Base-by-base conservation (phyloP, 1,140 invertebrate genomes). In the Plutomurus gul region DNA sequence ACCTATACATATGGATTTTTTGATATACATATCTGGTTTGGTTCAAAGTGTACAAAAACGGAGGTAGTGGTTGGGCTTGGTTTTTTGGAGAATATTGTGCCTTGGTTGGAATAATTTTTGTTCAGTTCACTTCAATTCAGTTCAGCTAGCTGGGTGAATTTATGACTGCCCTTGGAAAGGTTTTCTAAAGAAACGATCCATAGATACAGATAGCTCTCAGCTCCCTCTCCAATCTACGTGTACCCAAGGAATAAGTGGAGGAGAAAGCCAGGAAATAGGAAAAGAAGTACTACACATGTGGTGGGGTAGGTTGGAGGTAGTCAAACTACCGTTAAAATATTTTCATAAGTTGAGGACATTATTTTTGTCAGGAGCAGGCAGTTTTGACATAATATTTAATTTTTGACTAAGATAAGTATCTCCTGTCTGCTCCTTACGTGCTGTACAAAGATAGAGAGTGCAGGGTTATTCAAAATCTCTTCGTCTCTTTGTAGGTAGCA, bases 351-450 rank as follows among this genome's bases (percentile, higher is more conserved):
- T 65, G 56, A 65, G 56, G 56, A 65, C 56, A 65, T 65, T 65
- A 65, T 65, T 65, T 65, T 65, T 65, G 56, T 65, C 27, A 65
- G 56, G 56, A 65, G 27, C 56, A 65, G 56, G 56, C 56, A 72
- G 36, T 36, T 72, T 25, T 72, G 70, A 72, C 70, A 77, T 65
- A 77, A 77, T 77, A 77, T 77, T 77, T 77, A 77, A 77, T 77
- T 77, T 77, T 77, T 77, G 75, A 77, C 75, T 77, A 77, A 78
- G 77, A 73, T 65, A 78, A 73, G 77, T 78, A 49, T 73, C 77
- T 43, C 25, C 77, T 72, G 77, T 78, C 77, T 49, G 51, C 27
- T 65, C 27, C 27, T 60, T n/a, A 27, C 30, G n/a, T 65, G 27
- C 36, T 30, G 30, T 65, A 65, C 20, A 65, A n/a, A 65, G 36